phyloP scores from a whole-genome alignment of 2,888 invertebrate genomes.

The Acrobasis suavella region DNA sequence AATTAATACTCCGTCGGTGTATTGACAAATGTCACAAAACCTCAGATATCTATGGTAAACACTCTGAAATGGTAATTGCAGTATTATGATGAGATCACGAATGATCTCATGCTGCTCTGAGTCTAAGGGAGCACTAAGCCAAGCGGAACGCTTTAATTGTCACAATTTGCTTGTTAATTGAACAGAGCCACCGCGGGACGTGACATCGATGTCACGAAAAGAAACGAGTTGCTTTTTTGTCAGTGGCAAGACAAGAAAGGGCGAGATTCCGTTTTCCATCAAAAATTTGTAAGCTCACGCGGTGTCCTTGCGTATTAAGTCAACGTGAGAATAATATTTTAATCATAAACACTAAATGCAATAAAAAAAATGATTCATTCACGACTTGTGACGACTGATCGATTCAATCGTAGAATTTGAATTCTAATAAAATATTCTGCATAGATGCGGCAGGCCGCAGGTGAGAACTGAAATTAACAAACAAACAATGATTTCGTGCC shows the following conservation, averaged over 20 bases:
- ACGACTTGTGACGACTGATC: too few species aligned
- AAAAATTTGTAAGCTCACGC: too few species aligned
- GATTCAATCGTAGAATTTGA: too few species aligned
- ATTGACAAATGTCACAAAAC: neutral
- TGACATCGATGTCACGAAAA: constrained; percentile 7
- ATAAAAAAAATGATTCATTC: too few species aligned
- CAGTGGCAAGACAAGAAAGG: neutral
- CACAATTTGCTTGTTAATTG: constrained; percentile 56
- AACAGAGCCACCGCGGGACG: constrained; percentile 35
- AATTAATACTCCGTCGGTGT: neutral
- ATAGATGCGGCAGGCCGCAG: too few species aligned
- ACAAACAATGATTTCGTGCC: neutral
- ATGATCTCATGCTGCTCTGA: constrained; percentile 57
- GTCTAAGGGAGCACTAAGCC: constrained; percentile 33
- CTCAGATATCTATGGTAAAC: constrained; percentile 30
- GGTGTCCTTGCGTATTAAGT: too few species aligned
- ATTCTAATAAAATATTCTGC: too few species aligned
- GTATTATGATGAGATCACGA: constrained; percentile 64
- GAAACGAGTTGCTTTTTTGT: neutral
- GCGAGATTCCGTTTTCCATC: neutral
- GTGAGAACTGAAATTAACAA: too few species aligned
- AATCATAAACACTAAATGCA: too few species aligned
- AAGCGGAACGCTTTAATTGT: constrained; percentile 60
- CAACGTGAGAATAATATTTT: too few species aligned
- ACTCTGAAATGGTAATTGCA: constrained; percentile 35